Percentiles rank a stretch among this genome's conserved stretches.
Conservation (phyloP, 2,888 invertebrate species). For the Drosophila robusta region DNA sequence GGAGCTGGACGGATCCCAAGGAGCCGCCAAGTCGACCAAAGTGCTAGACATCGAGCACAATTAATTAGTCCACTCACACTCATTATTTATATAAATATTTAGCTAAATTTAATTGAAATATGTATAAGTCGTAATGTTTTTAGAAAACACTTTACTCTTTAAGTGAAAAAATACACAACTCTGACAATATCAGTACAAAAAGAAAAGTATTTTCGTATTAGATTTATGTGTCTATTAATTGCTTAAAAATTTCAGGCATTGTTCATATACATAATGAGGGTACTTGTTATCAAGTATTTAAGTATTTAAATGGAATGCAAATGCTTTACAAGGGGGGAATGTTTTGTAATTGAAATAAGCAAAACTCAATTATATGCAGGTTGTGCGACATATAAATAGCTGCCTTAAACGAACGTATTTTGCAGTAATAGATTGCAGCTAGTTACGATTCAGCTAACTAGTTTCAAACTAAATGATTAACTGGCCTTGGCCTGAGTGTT, state of each 20-base stretch:
- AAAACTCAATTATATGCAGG: constrained; percentile 63
- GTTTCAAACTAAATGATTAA: constrained; percentile 40
- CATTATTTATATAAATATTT: constrained; percentile 24
- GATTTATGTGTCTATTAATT: constrained; percentile 30
- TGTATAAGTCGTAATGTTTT: constrained; percentile 54
- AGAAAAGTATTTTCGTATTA: constrained; percentile 29
- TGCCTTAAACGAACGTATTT: constrained; percentile 41
- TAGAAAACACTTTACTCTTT: constrained; percentile 66
- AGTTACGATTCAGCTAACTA: constrained; percentile 42
- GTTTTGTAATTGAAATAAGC: constrained; percentile 27
- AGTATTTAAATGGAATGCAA: constrained; percentile 34
- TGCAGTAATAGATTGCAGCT: constrained; percentile 35
- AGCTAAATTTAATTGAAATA: constrained; percentile 18
- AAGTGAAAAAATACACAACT: constrained; percentile 45
- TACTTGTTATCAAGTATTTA: constrained; percentile 2
- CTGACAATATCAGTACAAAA: constrained; percentile 60
- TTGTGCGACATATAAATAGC: constrained; percentile 64
- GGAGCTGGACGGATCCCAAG: constrained; percentile 81
- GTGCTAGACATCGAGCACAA: constrained; percentile 10
- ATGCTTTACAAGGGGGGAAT: constrained; percentile 27
- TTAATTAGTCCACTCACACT: constrained; percentile 4
- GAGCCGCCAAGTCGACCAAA: constrained; percentile 82
- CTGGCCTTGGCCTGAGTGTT: constrained; percentile 29
- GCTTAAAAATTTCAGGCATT: constrained; percentile 56
- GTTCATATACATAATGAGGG: constrained; percentile 30